Evolutionary conservation across 2,888 invertebrate genomes (phyloP).

Genomic region (Caenorhabditis doughertyi): DNA sequence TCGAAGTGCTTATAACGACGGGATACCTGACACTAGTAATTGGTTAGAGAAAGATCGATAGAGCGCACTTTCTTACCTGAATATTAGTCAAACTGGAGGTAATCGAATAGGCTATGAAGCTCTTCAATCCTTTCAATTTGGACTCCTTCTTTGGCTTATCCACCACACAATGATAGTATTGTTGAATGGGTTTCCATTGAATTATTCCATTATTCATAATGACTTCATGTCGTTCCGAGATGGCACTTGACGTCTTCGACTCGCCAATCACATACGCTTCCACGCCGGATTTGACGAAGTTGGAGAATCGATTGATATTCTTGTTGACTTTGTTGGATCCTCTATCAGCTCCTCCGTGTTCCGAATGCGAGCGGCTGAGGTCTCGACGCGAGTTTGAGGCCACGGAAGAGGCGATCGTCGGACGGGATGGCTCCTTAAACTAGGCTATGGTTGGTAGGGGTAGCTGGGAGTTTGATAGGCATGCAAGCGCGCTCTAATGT

Average conservation of each 20-base stretch:
- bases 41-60: not conserved
- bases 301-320: conserved; percentile 87
- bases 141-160: conserved; percentile 97
- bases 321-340: conserved; percentile 65
- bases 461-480: not conserved
- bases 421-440: conserved; percentile 47
- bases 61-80: conserved; percentile 74
- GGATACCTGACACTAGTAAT: conserved; percentile 87
- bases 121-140: conserved; percentile 96
- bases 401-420: conserved; percentile 12
- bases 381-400: conserved; percentile 54
- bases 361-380: conserved; percentile 66
- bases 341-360: conserved; percentile 60
- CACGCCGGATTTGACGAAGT: conserved; percentile 92
- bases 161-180: conserved; percentile 91
- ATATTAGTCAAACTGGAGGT: conserved; percentile 89
- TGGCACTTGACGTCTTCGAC: conserved; percentile 84
- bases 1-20: conserved; percentile 99
- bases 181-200: conserved; percentile 88
- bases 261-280: conserved; percentile 93
- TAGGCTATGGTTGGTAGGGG: not conserved
- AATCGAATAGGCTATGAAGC: conserved; percentile 96
- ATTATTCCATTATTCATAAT: conserved; percentile 82
- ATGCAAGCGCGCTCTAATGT: too few relatives aligned
- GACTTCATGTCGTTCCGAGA: conserved; percentile 78